A percentile compares a stretch with the other conserved stretches of the same genome.
Conservation (phyloP, 2,113 vertebrate genomes). For the Xenopus tropicalis region UCB_Xtro_10.0 CM004448.2:29961501-29962000, state of each 20-base stretch:
- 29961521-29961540: too few species aligned
- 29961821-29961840: constrained; percentile 25
- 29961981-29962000: constrained; percentile 17
- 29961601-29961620: too few species aligned
- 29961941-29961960: constrained; percentile 9
- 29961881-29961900: constrained; percentile 15
- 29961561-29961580: too few species aligned
- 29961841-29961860: constrained; percentile 16
- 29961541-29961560: too few species aligned
- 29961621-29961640: too few species aligned
- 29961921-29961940: not conserved
- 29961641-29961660: too few species aligned
- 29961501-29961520: too few species aligned
- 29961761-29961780: constrained; percentile 20
- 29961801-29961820: constrained; percentile 18
- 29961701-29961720: constrained; percentile 6
- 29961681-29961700: constrained; percentile 9
- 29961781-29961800: constrained; percentile 2
- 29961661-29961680: too few species aligned
- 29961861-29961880: constrained; percentile 26
- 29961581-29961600: too few species aligned
- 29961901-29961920: constrained; percentile 25
- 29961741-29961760: constrained; percentile 29
- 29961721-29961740: constrained; percentile 3
- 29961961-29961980: constrained; percentile 21